Evolutionary conservation across 2,888 invertebrate genomes (phyloP), one percentile per base, ranked within the genome.

Genomic region (Saturnia pavonia): DNA sequence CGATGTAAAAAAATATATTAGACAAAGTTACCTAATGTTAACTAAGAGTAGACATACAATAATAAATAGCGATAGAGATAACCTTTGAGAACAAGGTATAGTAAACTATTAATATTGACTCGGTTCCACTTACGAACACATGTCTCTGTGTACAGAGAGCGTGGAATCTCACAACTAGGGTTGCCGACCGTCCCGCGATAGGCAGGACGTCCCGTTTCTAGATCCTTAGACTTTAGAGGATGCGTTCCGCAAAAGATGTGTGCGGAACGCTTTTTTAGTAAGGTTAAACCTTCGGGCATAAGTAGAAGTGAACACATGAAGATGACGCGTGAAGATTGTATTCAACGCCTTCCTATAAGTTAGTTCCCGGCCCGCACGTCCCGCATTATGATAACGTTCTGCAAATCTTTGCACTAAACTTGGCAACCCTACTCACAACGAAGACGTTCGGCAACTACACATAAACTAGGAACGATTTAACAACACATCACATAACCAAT

Each of bases 381-480:
- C 34, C 3, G 34, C 34, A 34, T 34, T 6, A 34, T 34, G 34
- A 34, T 34, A 34, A 34, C 6, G 34, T 4, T 34, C 34, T 6
- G 34, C 34, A 34, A 34, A 34, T 34, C 2, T 6, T 4, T 34
- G 34, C 34, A 34, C 34, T 34, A 34, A 34, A 34, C 3, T 34
- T 34, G 34, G 34, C 34, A 34, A 34, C 34, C 34, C 34, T 34
- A 34, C 75, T 70, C 69, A 72, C 72, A 70, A 71, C 70, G 73
- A 72, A 76, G 73, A 75, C 80, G 76, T 76, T 76, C 82, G 85
- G 85, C 85, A 86, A 90, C 87, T 85, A 81, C 79, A 81, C 79
- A 84, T 83, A 84, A 87, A 75, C 88, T 93, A 93, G 88, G 88
- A 91, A 90, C 89, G 85, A 87, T 85, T 83, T 80, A 76, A 82